phyloP scores from a whole-genome alignment of 2,888 invertebrate species.

The Drosophila peninsularis region DNA sequence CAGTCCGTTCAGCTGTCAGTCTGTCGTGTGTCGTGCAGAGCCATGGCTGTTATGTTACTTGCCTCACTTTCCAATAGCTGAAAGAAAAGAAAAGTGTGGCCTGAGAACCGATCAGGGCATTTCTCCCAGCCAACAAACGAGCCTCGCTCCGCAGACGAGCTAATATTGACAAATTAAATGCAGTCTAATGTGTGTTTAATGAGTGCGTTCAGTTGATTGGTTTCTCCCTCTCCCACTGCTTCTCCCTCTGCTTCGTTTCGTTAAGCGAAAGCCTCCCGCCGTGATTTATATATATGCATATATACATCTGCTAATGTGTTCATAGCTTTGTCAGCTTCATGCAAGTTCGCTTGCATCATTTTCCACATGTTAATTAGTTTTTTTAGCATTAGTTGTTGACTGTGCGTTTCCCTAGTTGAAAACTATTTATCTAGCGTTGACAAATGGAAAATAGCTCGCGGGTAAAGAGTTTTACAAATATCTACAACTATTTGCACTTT shows the following conservation, averaged over 20 bases:
- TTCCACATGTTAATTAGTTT: constrained; percentile 42
- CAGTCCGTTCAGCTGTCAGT: constrained; percentile 3
- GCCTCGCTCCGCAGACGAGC: constrained; percentile 36
- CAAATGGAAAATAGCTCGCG: not conserved
- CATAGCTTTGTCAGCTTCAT: constrained; percentile 12
- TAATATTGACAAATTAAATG: constrained; percentile 80
- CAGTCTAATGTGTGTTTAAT: constrained; percentile 78
- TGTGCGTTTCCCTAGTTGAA: constrained; percentile 3
- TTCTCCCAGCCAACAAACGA: constrained; percentile 33
- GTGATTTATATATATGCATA: constrained; percentile 2
- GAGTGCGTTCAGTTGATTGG: constrained; percentile 46
- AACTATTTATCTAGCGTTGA: constrained; percentile 9
- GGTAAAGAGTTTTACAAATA: constrained; percentile 26
- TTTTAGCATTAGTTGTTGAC: constrained; percentile 20
- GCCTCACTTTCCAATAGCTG: constrained; percentile 70
- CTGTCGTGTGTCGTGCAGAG: constrained; percentile 69
- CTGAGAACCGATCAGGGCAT: constrained; percentile 66
- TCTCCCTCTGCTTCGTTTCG: not conserved
- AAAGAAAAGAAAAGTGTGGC: constrained; percentile 76
- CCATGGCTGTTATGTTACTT: constrained; percentile 51
- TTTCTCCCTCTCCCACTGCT: not conserved
- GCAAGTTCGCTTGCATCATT: constrained; percentile 23
- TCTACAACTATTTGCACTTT: not conserved
- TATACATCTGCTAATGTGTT: not conserved
- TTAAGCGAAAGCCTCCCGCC: constrained; percentile 8